Evolutionary conservation across 2,797 vertebrate species (phyloP).

Genomic region (Gymnocypris eckloni): DNA sequence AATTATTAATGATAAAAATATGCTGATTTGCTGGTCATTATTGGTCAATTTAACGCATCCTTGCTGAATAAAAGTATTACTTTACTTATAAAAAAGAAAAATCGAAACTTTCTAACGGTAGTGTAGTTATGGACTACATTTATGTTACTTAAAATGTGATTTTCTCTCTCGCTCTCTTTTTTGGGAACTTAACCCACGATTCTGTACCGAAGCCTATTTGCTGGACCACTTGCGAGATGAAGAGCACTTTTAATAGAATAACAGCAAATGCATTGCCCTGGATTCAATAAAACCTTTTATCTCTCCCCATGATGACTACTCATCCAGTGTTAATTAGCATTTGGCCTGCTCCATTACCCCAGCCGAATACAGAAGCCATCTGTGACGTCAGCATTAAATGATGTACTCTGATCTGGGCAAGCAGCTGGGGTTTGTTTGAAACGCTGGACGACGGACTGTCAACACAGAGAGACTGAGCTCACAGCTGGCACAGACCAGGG

Average conservation of each 20-base stretch:
- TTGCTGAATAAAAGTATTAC: neutral
- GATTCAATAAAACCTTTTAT: constrained; percentile 22
- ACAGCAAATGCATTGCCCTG: neutral
- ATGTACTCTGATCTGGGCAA: constrained; percentile 31
- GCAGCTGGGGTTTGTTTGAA: constrained; percentile 31
- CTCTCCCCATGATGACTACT: neutral
- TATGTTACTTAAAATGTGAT: neutral
- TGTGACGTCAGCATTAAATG: constrained; percentile 41
- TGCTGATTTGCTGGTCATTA: neutral
- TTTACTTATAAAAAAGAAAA: neutral
- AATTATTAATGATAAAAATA: neutral
- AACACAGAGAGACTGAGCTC: constrained; percentile 31
- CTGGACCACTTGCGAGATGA: neutral
- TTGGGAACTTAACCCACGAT: neutral
- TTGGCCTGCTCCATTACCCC: constrained; percentile 40
- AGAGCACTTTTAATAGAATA: constrained; percentile 21
- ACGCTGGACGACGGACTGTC: constrained; percentile 32
- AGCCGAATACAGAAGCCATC: constrained; percentile 25
- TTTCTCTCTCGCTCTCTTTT: neutral
- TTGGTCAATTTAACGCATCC: neutral
- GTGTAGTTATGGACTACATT: neutral
- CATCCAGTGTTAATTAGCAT: constrained; percentile 13
- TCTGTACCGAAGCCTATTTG: neutral
- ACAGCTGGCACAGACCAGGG: constrained; percentile 25
- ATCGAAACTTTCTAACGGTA: neutral